A percentile compares a stretch with the other conserved stretches of the same genome.
Evolutionary conservation across 35 echinoderm and acorn worm species (phyloP).

Genomic region (Ptychodera flava): DNA sequence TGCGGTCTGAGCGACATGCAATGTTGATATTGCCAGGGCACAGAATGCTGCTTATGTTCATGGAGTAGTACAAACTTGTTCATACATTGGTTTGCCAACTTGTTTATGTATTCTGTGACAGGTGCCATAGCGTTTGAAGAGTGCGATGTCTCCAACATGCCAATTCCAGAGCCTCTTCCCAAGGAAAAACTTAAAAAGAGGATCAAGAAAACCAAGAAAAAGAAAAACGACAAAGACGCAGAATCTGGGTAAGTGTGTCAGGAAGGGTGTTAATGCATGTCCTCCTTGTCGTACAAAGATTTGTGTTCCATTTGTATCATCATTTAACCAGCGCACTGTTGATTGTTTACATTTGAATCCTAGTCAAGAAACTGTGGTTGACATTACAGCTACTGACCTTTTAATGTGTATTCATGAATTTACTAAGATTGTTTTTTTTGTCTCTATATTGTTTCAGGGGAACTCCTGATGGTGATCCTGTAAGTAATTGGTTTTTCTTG

Average conservation of each 20-base stretch:
- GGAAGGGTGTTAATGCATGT: not conserved
- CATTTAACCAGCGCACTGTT: too few relatives aligned
- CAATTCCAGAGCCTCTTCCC: conserved; percentile 68
- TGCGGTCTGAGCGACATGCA: too few relatives aligned
- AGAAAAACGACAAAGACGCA: conserved; percentile 67
- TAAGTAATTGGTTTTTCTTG: too few relatives aligned
- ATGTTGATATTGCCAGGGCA: too few relatives aligned
- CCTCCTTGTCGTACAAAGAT: not conserved
- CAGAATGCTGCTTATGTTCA: too few relatives aligned
- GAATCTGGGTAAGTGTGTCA: conserved; percentile 53
- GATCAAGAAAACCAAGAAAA: conserved; percentile 56
- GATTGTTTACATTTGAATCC: not conserved
- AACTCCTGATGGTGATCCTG: not conserved
- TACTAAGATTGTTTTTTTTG: not conserved
- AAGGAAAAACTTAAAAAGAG: conserved; percentile 67
- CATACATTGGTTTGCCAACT: too few relatives aligned
- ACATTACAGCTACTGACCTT: too few relatives aligned
- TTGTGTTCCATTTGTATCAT: not conserved
- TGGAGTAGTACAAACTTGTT: too few relatives aligned
- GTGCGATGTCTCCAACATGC: conserved; percentile 92
- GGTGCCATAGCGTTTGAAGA: conserved; percentile 91
- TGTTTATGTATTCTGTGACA: too few relatives aligned
- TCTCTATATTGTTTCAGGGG: not conserved
- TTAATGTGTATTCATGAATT: too few relatives aligned
- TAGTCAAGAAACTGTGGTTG: not conserved